Conservation (phyloP, 2,888 invertebrate genomes). For the Plagiodera versicolora region DNA sequence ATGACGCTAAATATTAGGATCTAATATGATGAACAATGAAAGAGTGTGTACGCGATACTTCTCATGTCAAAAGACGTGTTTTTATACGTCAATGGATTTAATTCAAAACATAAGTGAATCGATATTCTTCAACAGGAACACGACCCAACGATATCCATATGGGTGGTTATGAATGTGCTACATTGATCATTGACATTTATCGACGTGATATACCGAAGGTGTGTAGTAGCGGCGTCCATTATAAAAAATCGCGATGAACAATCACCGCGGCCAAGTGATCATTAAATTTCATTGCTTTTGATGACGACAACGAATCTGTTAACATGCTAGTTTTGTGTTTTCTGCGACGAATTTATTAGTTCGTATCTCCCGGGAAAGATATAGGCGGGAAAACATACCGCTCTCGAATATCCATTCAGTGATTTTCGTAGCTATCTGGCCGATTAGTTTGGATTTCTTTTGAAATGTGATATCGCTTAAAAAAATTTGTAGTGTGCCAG, state of each 20-base stretch:
- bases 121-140: background rate
- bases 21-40: no score
- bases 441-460: no score
- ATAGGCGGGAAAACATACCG: no score
- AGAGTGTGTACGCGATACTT: no score
- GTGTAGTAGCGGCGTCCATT: conserved; percentile 14
- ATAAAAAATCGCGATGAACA: conserved; percentile 21
- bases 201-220: conserved; percentile 3
- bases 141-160: background rate
- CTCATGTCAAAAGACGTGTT: no score
- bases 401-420: no score
- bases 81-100: no score
- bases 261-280: conserved; percentile 20
- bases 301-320: conserved; percentile 10
- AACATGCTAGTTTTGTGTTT: conserved; percentile 5
- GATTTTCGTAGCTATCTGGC: no score
- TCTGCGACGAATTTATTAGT: background rate
- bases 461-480: background rate
- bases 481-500: background rate
- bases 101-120: no score
- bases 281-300: conserved; percentile 18
- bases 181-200: conserved; percentile 8
- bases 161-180: background rate
- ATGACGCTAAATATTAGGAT: no score
- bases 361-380: no score